Conservation (phyloP, 30 jellyfish, hydroid and myxozoan genomes). For the Rhopilema esculentum region DNA sequence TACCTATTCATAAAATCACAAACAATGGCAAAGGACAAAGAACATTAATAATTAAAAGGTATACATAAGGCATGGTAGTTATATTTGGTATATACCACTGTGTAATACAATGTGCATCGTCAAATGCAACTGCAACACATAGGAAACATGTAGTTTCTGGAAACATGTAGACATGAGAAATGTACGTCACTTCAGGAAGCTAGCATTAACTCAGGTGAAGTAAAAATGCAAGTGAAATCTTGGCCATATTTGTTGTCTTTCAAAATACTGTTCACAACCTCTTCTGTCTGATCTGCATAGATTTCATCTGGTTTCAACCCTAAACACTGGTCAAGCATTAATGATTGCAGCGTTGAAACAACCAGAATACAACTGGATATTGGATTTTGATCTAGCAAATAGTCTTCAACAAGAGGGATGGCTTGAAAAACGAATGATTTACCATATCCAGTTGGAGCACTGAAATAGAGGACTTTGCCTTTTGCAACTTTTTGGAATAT, state of each 20-base stretch:
- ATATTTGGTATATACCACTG: background rate
- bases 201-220: background rate
- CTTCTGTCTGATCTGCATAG: conserved; percentile 17
- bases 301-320: conserved; percentile 20
- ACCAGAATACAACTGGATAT: background rate
- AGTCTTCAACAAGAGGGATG: conserved; percentile 20
- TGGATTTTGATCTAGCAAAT: background rate
- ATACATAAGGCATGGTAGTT: background rate
- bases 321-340: conserved; percentile 38
- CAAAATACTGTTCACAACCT: background rate
- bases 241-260: background rate
- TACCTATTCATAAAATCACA: background rate
- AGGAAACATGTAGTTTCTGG: too few relatives aligned
- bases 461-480: conserved; percentile 29
- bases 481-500: background rate
- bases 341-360: conserved; percentile 2
- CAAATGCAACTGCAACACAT: conserved; percentile 44
- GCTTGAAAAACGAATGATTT: conserved; percentile 42
- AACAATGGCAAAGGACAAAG: background rate
- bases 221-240: background rate
- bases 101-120: conserved; percentile 20
- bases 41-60: background rate
- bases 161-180: background rate
- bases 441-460: conserved; percentile 63
- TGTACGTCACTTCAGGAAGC: background rate